A percentile compares a stretch with the other conserved stretches of the same genome.
These are phyloP conservation scores for Acanthosepion esculentum DNA, from an alignment of 2,888 invertebrate species.

Conservation along the genomic window DNA sequence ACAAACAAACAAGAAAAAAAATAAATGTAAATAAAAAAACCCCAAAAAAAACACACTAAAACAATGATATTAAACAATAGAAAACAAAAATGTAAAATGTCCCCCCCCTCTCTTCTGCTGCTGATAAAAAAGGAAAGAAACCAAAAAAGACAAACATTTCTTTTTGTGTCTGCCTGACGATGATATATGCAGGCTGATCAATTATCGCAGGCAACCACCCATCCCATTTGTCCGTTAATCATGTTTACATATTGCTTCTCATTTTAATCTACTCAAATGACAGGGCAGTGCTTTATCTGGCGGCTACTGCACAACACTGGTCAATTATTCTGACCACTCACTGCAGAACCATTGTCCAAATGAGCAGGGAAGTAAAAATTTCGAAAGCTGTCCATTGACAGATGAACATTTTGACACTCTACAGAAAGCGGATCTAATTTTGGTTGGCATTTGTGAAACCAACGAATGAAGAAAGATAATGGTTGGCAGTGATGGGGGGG, in stretches of 20 bases:
- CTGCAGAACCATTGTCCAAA: slow-evolving; percentile 42
- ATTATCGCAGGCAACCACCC: slow-evolving; percentile 36
- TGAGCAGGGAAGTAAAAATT: slow-evolving; percentile 36
- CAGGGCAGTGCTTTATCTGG: not conserved
- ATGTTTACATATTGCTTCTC: slow-evolving; percentile 43
- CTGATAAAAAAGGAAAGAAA: not conserved
- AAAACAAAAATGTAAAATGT: not conserved
- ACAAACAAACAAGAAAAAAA: not conserved
- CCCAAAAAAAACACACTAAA: not conserved
- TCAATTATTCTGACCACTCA: slow-evolving; percentile 43
- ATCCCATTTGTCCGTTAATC: slow-evolving; percentile 47
- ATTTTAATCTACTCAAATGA: slow-evolving; percentile 44
- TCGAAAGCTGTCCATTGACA: not conserved
- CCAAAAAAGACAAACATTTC: no score
- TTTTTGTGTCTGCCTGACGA: not conserved
- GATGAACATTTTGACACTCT: not conserved
- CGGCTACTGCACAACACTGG: slow-evolving; percentile 14
- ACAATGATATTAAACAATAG: slow-evolving; percentile 9
- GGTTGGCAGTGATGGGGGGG: not conserved
- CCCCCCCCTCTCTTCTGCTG: not conserved
- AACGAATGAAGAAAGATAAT: slow-evolving; percentile 20
- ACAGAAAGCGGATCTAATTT: slow-evolving; percentile 36
- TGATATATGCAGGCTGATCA: not conserved
- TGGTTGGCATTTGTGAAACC: slow-evolving; percentile 36
- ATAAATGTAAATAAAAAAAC: not conserved